Evolutionary conservation across 2,888 invertebrate genomes (phyloP).

Genomic region (Acleris literana): DNA sequence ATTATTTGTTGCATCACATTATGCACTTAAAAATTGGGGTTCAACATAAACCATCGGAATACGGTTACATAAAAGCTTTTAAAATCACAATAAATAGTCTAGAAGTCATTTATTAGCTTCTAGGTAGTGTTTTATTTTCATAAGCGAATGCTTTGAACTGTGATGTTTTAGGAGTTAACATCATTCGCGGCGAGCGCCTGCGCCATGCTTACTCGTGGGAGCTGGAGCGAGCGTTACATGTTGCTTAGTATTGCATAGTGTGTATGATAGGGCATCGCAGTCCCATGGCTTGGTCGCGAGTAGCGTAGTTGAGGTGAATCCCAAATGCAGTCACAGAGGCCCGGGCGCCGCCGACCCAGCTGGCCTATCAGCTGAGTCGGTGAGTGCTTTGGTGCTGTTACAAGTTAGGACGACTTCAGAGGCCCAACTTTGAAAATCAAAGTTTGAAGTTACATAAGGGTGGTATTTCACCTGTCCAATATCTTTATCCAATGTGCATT

Average conservation of each 20-base stretch:
- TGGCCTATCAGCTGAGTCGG: slow-evolving; percentile 42
- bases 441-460: too few species aligned
- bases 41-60: slow-evolving; percentile 45
- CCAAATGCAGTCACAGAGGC: slow-evolving; percentile 74
- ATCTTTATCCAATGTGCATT: too few species aligned
- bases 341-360: slow-evolving; percentile 1
- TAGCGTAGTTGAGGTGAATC: slow-evolving; percentile 62
- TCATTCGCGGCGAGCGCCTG: slow-evolving; percentile 30
- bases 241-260: slow-evolving; percentile 68
- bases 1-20: slow-evolving; percentile 63
- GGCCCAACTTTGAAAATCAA: too few species aligned
- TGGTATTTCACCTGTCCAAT: too few species aligned
- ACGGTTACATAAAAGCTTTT: slow-evolving; percentile 43
- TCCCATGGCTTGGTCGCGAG: slow-evolving; percentile 63
- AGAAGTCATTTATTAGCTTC: slow-evolving; percentile 55
- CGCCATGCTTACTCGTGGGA: slow-evolving; percentile 39
- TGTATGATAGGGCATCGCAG: slow-evolving; percentile 54
- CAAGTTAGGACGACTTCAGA: slow-evolving; percentile 39
- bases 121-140: slow-evolving; percentile 46
- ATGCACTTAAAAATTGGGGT: slow-evolving; percentile 61
- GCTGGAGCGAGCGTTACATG: slow-evolving; percentile 52
- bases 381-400: slow-evolving; percentile 48
- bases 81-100: slow-evolving; percentile 40
- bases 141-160: slow-evolving; percentile 52
- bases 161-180: slow-evolving; percentile 31